phyloP scores from a whole-genome alignment of 2,888 invertebrate species.

The Temnothorax unifasciatus region DNA sequence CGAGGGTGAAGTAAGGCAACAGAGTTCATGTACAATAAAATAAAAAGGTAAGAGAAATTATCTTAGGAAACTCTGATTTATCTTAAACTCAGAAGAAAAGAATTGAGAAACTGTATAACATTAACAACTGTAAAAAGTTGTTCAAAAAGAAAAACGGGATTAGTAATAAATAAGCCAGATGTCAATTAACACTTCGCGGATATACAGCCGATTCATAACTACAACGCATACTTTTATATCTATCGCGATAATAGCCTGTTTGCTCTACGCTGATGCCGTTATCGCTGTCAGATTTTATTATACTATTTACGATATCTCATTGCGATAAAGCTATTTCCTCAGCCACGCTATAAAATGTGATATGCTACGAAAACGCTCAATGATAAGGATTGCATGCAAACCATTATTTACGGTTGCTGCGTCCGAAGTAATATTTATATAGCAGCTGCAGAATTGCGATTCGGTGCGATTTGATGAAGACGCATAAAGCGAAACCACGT shows the following conservation, averaged over 20 bases:
- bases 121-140: neutral
- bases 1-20: conserved; percentile 26
- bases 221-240: neutral
- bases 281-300: conserved; percentile 29
- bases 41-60: neutral
- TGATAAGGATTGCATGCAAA: conserved; percentile 23
- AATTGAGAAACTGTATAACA: neutral
- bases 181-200: conserved; percentile 18
- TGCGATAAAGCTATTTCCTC: conserved; percentile 26
- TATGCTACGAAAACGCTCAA: conserved; percentile 5
- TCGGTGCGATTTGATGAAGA: conserved; percentile 25
- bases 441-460: neutral
- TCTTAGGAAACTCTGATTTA: neutral
- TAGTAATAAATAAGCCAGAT: neutral
- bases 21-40: neutral
- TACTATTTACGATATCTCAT: conserved; percentile 35
- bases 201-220: neutral
- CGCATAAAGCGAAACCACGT: neutral
- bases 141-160: neutral
- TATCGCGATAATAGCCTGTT: conserved; percentile 17
- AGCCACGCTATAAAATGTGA: conserved; percentile 15
- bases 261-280: neutral
- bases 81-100: no score
- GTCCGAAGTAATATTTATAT: conserved; percentile 27
- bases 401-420: conserved; percentile 41